Evolutionary conservation across 2,797 vertebrate genomes (phyloP), one percentile per base, ranked within the genome.

Genomic region (Enteromius unitaeniatus): DNA sequence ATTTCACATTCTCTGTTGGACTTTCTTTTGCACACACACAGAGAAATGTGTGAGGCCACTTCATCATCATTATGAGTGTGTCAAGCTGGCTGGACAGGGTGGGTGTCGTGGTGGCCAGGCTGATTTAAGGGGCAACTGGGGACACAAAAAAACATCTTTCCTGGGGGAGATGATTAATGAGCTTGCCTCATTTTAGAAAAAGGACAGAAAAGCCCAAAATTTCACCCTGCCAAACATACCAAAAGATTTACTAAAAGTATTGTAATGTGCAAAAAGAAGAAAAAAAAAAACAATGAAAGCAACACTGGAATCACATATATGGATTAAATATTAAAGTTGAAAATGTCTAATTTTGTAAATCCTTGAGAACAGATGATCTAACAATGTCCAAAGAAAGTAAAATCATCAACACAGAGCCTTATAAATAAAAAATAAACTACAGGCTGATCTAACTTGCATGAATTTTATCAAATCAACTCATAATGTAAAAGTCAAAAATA

Each of bases 61-160:
- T 82, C 60, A 76, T 82, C 81, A 76, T 82, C 58, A 82, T 82
- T 82, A 82, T 65, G 37, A 82, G 58, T 53, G 26, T 75, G 80
- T 82, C 80, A 82, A 40, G 55, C 42, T 76, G 28, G 45, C 53
- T 69, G 51, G 82, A 65, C 64, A 31, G 21, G 49, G 82, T 78
- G 62, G 69, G 42, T 77, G 73, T 34, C 67, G 62, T 11, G 17
- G 77, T 79, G 77, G 77, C 42, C 73, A 77, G 68, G 69, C 17
- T 17, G 80, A 64, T 65, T 82, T 51, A 60, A 64, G 73, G 70
- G 69, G 40, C 62, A 49, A 74, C 42, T 65, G 70, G 80, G 58
- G 40, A 75, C 69, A 75, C 13, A 40, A 42, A 70, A n/a, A 49
- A 74, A 58, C 80, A 51, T 74, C 55, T 62, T 69, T 74, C 62